Evolutionary conservation across 1,140 invertebrate species (phyloP).

Genomic region (Atta texana): DNA sequence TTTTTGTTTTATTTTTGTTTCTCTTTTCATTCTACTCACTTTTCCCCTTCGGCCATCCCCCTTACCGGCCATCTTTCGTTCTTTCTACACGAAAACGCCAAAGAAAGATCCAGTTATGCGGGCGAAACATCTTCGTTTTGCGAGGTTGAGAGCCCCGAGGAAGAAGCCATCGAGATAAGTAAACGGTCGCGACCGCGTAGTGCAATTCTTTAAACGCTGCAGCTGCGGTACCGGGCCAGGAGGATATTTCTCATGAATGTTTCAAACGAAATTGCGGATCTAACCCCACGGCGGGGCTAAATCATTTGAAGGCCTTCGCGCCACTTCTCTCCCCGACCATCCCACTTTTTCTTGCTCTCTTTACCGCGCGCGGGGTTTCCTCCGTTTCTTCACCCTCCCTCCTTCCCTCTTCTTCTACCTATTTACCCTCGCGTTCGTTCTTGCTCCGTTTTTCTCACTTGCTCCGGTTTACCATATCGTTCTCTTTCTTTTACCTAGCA

Average conservation of each 20-base stretch:
- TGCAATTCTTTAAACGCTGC: conserved; percentile 82
- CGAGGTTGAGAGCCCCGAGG: conserved; percentile 65
- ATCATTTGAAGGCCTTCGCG: conserved; percentile 81
- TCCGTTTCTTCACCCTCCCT: background rate
- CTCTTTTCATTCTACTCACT: conserved; percentile 18
- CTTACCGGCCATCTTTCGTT: background rate
- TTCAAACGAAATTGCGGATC: conserved; percentile 85
- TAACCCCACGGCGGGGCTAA: conserved; percentile 83
- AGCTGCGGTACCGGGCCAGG: conserved; percentile 75
- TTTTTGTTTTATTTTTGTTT: conserved; percentile 72
- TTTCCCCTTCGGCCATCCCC: conserved; percentile 21
- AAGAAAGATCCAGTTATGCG: conserved; percentile 78
- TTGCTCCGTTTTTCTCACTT: conserved; percentile 36
- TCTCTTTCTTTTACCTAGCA: conserved; percentile 16
- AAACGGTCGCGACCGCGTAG: conserved; percentile 79
- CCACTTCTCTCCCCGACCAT: conserved; percentile 40
- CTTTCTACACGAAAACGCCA: conserved; percentile 23
- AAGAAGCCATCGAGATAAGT: conserved; percentile 81
- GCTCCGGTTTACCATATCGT: conserved; percentile 46
- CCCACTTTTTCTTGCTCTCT: conserved; percentile 25
- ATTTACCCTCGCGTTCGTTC: conserved; percentile 40
- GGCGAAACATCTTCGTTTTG: conserved; percentile 76
- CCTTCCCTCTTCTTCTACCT: conserved; percentile 48
- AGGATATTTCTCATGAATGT: conserved; percentile 85
- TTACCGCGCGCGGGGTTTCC: conserved; percentile 22